Evolutionary conservation across 1,140 invertebrate species (phyloP).

Genomic region (Drosophila sproati): DNA sequence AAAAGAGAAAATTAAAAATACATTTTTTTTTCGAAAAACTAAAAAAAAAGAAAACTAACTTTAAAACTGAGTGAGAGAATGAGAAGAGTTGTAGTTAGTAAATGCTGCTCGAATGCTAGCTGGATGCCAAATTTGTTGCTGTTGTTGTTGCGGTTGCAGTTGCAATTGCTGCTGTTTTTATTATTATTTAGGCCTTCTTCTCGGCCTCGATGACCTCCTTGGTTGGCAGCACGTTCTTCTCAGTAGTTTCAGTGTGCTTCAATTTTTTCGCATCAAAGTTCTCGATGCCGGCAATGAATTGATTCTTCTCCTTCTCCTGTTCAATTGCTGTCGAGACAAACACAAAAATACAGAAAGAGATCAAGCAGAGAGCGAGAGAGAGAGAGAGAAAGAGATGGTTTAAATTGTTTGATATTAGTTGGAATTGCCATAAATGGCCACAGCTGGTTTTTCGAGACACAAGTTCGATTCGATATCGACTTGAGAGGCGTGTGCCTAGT

Average conservation of each 20-base stretch:
- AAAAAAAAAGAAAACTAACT: constrained; percentile 19
- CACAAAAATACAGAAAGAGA: constrained; percentile 13
- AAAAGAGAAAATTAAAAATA: constrained; percentile 6
- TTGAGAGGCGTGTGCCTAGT: too few species aligned
- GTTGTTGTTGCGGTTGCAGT: neutral
- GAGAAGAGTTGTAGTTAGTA: neutral
- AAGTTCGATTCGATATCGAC: neutral
- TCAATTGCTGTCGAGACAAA: constrained; percentile 89
- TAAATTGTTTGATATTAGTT: constrained; percentile 38
- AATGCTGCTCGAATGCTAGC: constrained; percentile 11
- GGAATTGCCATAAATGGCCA: constrained; percentile 56
- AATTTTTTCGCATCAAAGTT: constrained; percentile 93
- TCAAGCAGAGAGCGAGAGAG: constrained; percentile 3
- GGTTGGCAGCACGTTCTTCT: constrained; percentile 95
- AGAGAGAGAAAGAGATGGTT: constrained; percentile 10
- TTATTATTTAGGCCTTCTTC: constrained; percentile 87
- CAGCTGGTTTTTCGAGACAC: constrained; percentile 18
- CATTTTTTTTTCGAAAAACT: neutral
- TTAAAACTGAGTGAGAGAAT: constrained; percentile 16
- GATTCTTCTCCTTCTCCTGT: constrained; percentile 93
- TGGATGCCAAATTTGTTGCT: constrained; percentile 3
- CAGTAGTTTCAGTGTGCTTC: constrained; percentile 95
- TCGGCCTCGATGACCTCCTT: constrained; percentile 92
- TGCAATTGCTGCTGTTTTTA: neutral
- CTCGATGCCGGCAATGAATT: constrained; percentile 94